Evolutionary conservation across 2,797 vertebrate genomes (phyloP).

Genomic region (Triplophysa bombifrons): DNA sequence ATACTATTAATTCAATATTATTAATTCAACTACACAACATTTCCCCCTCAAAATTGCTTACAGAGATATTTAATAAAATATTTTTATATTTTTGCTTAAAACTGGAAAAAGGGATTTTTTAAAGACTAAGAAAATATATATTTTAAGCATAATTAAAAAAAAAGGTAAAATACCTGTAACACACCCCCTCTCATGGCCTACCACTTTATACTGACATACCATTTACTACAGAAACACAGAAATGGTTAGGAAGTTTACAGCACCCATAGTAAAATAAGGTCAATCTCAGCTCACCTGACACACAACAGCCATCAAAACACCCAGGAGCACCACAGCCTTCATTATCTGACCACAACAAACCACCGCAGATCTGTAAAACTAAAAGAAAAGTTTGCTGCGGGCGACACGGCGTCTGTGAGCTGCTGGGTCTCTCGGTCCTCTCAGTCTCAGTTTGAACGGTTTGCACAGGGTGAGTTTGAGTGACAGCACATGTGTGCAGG

Average conservation of each 20-base stretch:
- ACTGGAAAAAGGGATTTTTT: too few species aligned
- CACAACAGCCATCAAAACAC: slow-evolving; percentile 58
- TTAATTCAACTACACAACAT: too few species aligned
- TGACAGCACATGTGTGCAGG: slow-evolving; percentile 77
- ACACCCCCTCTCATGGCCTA: neutral
- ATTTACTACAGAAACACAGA: neutral
- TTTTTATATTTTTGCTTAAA: too few species aligned
- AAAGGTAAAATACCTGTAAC: neutral
- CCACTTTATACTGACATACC: neutral
- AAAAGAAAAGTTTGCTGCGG: slow-evolving; percentile 20
- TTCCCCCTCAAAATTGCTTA: too few species aligned
- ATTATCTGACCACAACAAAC: slow-evolving; percentile 40
- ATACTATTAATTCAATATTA: too few species aligned
- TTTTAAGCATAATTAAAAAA: too few species aligned
- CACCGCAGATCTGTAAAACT: slow-evolving; percentile 15
- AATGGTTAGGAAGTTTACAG: neutral
- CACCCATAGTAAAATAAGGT: neutral
- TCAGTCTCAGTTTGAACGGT: slow-evolving; percentile 45
- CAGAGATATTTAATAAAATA: too few species aligned
- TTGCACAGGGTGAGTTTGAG: slow-evolving; percentile 60
- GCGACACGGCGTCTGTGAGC: slow-evolving; percentile 16
- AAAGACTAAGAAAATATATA: too few species aligned
- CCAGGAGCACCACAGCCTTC: slow-evolving; percentile 68
- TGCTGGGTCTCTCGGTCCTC: slow-evolving; percentile 48
- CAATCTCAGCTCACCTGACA: slow-evolving; percentile 54